Percentiles rank a stretch among this genome's conserved stretches.
Conservation (phyloP, 1,140 invertebrate species). For the Diorhabda sublineata region DNA sequence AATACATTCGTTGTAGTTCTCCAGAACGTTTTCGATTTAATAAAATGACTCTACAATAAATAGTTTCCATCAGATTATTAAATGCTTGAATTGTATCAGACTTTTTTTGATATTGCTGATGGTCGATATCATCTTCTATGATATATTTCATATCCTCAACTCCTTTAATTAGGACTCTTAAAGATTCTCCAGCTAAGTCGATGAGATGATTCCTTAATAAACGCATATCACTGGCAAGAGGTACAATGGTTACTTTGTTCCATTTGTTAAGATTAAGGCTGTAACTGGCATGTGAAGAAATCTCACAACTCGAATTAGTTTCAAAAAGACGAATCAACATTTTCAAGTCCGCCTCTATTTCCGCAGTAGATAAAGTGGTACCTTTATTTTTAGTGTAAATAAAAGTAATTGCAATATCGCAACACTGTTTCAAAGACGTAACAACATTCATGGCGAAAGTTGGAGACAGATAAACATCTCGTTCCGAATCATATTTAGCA, state of each 20-base stretch:
- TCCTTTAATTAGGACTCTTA: too few relatives aligned
- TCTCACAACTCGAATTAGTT: slow-evolving; percentile 24
- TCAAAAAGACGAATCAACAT: not conserved
- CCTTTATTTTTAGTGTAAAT: not conserved
- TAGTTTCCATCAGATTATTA: too few relatives aligned
- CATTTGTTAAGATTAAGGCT: slow-evolving; percentile 40
- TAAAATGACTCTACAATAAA: too few relatives aligned
- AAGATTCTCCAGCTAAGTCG: too few relatives aligned
- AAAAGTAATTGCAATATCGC: slow-evolving; percentile 15
- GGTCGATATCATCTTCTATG: too few relatives aligned
- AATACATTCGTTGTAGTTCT: too few relatives aligned
- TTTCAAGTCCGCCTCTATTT: not conserved
- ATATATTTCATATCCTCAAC: too few relatives aligned
- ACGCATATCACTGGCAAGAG: slow-evolving; percentile 41
- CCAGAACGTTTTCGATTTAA: too few relatives aligned
- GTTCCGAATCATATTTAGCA: slow-evolving; percentile 25
- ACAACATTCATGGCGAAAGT: slow-evolving; percentile 30
- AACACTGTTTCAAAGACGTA: slow-evolving; percentile 25
- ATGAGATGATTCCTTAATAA: too few relatives aligned
- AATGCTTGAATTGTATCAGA: too few relatives aligned
- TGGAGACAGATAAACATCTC: slow-evolving; percentile 21
- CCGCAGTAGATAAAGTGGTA: not conserved
- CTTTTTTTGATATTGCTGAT: too few relatives aligned
- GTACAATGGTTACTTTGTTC: slow-evolving; percentile 41
- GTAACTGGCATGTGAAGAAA: slow-evolving; percentile 32